Base-by-base conservation (phyloP, 2,113 vertebrate genomes). In the Phylloscopus trochilus region DNA sequence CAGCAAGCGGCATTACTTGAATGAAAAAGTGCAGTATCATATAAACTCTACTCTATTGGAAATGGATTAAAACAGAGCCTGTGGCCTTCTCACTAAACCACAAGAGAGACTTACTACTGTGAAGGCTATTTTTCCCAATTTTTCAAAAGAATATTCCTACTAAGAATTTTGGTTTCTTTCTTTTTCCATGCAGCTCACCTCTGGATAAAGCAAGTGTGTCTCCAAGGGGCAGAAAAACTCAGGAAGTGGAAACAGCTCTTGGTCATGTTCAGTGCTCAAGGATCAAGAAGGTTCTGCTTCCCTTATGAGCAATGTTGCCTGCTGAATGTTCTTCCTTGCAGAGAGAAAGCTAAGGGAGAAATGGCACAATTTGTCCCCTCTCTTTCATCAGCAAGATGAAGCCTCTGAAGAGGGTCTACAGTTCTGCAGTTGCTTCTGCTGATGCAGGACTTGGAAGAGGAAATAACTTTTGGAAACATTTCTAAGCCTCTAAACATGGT, bases 11-110 rank as follows among this genome's bases (percentile, higher is more conserved):
- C 55, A 74, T 77, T 83, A 91, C 67, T 87, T 93, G 88, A 92
- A 94, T 92, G 82, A 96, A 90, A 95, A 93, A 80, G 37, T 59
- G 66, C 89, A 93, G 43, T 66, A 84, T 63, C 72, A 77, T 77
- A 73, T 70, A 67, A 89, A 49, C 39, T 46, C 52, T 83, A 16
- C 64, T 94, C 28, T 74, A 47, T 44, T 77, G 73, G 56, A 92
- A 91, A 88, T 49, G 49, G 69, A 95, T 96, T 95, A 95, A 94
- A 92, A 94, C 73, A 87, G 79, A 84, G 55, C 91, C 84, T 55
- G 58, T 85, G 69, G 90, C 39, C 49, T 82, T 89, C 83, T 92
- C 67, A 78, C 86, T 92, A 72, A 67, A 84, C 89, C 69, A 83
- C 53, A 69, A 70, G 75, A 68, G 41, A 72, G 17, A 33, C 23